These are phyloP conservation scores for Natator depressus DNA, from an alignment of 2,113 vertebrate species.

Conservation along the genomic window DNA sequence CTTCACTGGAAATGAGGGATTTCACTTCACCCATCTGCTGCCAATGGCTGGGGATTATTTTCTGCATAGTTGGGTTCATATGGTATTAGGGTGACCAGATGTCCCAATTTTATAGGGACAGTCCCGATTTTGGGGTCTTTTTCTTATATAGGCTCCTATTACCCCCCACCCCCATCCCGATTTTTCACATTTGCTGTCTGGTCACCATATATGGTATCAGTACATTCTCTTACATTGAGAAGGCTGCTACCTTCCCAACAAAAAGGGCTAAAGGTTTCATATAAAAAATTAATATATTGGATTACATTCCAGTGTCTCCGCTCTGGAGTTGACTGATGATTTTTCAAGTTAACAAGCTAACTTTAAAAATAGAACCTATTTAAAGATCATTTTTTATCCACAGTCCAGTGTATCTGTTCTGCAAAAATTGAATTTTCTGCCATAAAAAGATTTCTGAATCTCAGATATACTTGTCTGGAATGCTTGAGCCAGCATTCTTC, in stretches of 20 bases:
- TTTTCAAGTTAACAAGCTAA: not conserved
- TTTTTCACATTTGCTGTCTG: no score
- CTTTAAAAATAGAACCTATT: no score
- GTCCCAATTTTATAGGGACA: no score
- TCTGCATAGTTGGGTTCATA: not conserved
- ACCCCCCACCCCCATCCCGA: no score
- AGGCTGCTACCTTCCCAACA: not conserved
- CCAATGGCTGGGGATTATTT: not conserved
- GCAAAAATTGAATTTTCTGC: not conserved
- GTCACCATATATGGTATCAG: not conserved
- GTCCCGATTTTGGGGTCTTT: no score
- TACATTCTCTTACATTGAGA: not conserved
- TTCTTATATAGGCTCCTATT: no score
- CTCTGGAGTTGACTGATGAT: not conserved
- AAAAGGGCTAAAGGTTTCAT: not conserved
- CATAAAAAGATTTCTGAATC: not conserved
- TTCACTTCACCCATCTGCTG: not conserved
- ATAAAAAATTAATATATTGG: not conserved
- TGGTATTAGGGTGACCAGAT: not conserved
- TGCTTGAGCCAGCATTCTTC: not conserved
- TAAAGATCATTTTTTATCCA: not conserved
- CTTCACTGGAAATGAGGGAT: not conserved
- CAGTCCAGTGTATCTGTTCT: not conserved
- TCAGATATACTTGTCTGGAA: not conserved
- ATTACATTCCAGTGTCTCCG: not conserved